A percentile compares a stretch with the other conserved stretches of the same genome.
Evolutionary conservation across 2,113 vertebrate species (phyloP).

Genomic region (Thalassarche chlororhynchos): DNA sequence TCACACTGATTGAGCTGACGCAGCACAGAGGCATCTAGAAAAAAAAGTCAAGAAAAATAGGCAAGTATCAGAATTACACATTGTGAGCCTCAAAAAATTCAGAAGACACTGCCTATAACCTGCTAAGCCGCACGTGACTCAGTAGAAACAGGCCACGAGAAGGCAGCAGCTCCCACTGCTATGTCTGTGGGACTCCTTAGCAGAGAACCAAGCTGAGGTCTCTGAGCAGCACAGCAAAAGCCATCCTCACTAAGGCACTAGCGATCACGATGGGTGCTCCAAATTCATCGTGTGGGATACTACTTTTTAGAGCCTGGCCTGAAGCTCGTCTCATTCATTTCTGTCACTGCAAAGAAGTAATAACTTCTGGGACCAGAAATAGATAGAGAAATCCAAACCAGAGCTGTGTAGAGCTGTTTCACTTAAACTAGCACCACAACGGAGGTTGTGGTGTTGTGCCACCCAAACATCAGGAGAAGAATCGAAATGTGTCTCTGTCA

Average conservation of each 20-base stretch:
- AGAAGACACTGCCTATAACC: not conserved
- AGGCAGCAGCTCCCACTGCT: not conserved
- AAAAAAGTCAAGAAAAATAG: not conserved
- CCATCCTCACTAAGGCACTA: not conserved
- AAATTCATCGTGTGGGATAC: no score
- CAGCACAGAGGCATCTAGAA: not conserved
- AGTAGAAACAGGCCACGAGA: not conserved
- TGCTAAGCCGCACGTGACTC: not conserved
- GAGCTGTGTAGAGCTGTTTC: not conserved
- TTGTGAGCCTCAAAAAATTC: not conserved
- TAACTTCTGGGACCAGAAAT: not conserved
- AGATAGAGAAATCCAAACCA: not conserved
- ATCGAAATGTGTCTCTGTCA: not conserved
- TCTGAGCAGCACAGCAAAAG: not conserved
- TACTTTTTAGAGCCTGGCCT: not conserved
- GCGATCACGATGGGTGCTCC: accelerated
- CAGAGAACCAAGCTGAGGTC: not conserved
- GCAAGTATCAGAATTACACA: not conserved
- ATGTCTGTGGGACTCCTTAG: not conserved
- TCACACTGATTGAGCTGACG: not conserved
- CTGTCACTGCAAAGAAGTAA: not conserved
- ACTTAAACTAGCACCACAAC: accelerated
- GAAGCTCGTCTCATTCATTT: not conserved
- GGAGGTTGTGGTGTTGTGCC: not conserved
- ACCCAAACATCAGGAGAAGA: not conserved